Conservation (phyloP, 2,113 vertebrate genomes). For the Cepphus grylle region DNA sequence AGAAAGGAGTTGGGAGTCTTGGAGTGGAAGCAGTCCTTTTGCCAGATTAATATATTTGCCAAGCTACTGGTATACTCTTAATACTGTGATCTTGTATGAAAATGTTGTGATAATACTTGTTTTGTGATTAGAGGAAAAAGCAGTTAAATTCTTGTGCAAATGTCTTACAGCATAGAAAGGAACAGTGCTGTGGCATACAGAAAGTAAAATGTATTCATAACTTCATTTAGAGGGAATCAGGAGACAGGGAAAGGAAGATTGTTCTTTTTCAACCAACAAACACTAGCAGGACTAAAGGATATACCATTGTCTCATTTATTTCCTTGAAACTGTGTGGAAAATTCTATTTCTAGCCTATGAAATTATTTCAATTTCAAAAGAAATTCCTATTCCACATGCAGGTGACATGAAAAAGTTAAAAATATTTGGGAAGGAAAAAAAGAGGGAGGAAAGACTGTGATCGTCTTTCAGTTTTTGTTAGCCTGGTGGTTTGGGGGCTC, state of each 20-base stretch:
- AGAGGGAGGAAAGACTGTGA: neutral
- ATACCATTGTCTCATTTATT: neutral
- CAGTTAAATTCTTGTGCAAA: neutral
- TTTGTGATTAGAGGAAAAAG: neutral
- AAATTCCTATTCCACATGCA: neutral
- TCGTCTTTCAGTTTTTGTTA: neutral
- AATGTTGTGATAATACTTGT: neutral
- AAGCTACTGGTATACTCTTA: neutral
- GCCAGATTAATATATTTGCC: neutral
- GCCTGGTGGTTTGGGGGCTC: neutral
- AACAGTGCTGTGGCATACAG: neutral
- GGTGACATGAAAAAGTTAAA: neutral
- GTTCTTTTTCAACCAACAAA: neutral
- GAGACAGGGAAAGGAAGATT: neutral
- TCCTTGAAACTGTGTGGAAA: neutral
- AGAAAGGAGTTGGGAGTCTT: neutral
- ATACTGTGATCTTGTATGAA: neutral
- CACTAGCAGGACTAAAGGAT: neutral
- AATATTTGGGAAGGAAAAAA: neutral
- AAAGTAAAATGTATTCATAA: neutral
- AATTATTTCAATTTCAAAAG: neutral
- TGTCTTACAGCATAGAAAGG: neutral
- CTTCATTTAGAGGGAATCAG: neutral
- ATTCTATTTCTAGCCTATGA: neutral
- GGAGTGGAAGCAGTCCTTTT: neutral